phyloP scores from a whole-genome alignment of 2,888 invertebrate species.

The Nephrotoma appendiculata region DNA sequence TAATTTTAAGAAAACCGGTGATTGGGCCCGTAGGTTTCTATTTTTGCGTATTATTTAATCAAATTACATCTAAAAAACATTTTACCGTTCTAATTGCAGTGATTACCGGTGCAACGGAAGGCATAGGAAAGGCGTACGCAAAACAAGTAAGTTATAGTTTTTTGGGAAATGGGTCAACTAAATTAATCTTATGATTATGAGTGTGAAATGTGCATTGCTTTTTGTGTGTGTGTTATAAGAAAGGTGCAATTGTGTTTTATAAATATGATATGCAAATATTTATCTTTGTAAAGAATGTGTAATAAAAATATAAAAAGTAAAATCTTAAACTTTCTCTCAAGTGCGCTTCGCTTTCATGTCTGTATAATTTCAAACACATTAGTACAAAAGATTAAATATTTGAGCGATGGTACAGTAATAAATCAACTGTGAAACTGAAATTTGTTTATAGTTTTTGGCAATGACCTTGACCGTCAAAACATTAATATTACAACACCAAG shows the following conservation, averaged over 20 bases:
- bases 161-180: background rate
- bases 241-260: background rate
- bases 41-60: background rate
- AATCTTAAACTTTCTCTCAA: background rate
- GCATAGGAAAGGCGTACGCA: constrained; percentile 78
- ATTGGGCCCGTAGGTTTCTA: constrained; percentile 62
- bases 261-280: background rate
- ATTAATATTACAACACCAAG: too few species aligned
- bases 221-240: background rate
- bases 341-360: background rate
- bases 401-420: too few species aligned
- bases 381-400: too few species aligned
- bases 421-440: background rate
- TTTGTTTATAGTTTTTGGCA: background rate
- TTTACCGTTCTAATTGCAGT: constrained; percentile 35
- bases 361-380: background rate
- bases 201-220: background rate
- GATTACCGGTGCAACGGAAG: constrained; percentile 78
- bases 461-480: background rate
- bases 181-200: background rate
- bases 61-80: background rate
- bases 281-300: background rate
- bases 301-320: background rate
- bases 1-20: constrained; percentile 52
- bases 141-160: constrained; percentile 39